A percentile compares a stretch with the other conserved stretches of the same genome.
phyloP scores from a whole-genome alignment of 2,888 invertebrate genomes.

The Horisme vitalbata region DNA sequence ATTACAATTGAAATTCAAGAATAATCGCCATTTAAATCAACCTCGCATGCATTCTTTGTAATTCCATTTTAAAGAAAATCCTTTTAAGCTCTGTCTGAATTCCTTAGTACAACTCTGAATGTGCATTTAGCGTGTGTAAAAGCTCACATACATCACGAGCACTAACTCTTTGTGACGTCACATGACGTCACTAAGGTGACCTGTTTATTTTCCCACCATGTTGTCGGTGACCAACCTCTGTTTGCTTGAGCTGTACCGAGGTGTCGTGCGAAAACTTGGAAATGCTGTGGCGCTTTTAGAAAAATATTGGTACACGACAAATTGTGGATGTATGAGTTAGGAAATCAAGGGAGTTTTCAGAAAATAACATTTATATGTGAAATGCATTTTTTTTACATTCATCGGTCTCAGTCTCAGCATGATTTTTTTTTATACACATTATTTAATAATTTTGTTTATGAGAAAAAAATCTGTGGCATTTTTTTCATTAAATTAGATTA shows the following conservation, averaged over 20 bases:
- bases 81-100: too few species aligned
- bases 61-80: too few species aligned
- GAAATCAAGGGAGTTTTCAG: neutral
- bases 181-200: neutral
- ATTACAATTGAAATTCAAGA: too few species aligned
- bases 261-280: constrained; percentile 12
- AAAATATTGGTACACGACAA: constrained; percentile 4
- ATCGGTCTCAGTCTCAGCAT: too few species aligned
- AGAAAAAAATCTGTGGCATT: too few species aligned
- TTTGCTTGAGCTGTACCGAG: constrained; percentile 7
- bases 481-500: too few species aligned
- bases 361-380: too few species aligned
- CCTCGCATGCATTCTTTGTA: too few species aligned
- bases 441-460: too few species aligned
- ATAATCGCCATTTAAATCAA: too few species aligned
- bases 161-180: constrained; percentile 46
- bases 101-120: constrained; percentile 25
- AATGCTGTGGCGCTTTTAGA: constrained; percentile 6
- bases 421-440: too few species aligned
- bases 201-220: constrained; percentile 1
- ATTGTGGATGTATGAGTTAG: neutral
- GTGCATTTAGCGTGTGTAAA: constrained; percentile 50
- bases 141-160: constrained; percentile 53
- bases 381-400: too few species aligned
- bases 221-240: constrained; percentile 5